Percentiles rank a stretch among this genome's conserved stretches.
Evolutionary conservation across 1,140 invertebrate species (phyloP).

Genomic region (Brachionus rubens): DNA sequence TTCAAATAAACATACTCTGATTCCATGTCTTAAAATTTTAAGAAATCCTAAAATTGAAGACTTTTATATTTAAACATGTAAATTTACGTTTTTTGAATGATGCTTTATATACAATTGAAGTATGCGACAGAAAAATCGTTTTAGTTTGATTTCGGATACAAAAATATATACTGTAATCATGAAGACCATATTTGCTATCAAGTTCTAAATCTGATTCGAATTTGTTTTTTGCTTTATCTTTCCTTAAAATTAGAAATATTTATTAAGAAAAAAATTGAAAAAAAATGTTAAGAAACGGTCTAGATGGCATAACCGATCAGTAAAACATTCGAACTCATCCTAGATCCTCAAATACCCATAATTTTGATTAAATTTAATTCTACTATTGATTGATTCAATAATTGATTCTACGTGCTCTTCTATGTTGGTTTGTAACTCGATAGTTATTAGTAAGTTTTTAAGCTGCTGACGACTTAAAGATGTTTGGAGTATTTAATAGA

Average conservation of each 20-base stretch:
- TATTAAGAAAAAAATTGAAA: background rate
- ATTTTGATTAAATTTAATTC: no score
- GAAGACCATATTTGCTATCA: background rate
- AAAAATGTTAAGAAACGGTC: no score
- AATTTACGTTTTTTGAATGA: background rate
- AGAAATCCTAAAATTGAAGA: background rate
- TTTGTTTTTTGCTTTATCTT: background rate
- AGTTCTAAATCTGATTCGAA: conserved; percentile 2
- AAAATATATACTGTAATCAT: conserved; percentile 15
- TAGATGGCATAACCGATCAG: no score
- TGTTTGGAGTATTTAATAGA: no score
- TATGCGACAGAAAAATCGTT: conserved; percentile 7
- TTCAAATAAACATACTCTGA: background rate
- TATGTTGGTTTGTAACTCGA: no score
- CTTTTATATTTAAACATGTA: background rate
- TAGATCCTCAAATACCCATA: no score
- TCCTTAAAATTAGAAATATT: background rate
- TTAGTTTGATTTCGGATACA: conserved; percentile 21
- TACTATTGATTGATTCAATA: no score
- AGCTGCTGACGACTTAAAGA: no score
- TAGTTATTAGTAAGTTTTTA: no score
- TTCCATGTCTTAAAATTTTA: background rate
- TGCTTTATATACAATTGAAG: background rate
- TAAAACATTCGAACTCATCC: no score
- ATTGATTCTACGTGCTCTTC: no score